These are phyloP conservation scores for Monodelphis domestica DNA, from an alignment of 2,797 vertebrate species.

Conservation along the genomic window DNA sequence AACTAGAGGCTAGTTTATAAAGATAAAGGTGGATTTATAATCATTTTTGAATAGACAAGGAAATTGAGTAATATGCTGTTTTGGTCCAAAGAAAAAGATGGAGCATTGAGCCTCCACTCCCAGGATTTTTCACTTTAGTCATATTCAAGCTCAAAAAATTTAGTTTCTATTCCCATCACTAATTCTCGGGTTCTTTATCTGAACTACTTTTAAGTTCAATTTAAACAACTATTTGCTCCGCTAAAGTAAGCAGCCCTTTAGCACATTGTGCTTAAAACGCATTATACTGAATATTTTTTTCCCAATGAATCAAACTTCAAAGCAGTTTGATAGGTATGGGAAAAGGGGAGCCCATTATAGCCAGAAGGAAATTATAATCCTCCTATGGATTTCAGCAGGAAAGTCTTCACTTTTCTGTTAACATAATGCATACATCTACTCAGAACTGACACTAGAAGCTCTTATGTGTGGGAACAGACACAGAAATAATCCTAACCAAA, in stretches of 20 bases:
- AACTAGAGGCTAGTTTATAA: not conserved
- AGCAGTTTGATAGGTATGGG: slow-evolving; percentile 70
- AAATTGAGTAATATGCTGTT: not conserved
- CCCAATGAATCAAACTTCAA: slow-evolving; percentile 73
- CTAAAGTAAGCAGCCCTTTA: slow-evolving; percentile 68
- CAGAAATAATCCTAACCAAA: slow-evolving; percentile 15
- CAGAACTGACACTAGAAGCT: slow-evolving; percentile 47
- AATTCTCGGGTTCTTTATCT: slow-evolving; percentile 76
- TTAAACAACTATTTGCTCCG: slow-evolving; percentile 76
- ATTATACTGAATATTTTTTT: slow-evolving; percentile 72
- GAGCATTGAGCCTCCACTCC: not conserved
- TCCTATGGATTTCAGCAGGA: slow-evolving; percentile 65
- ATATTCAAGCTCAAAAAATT: slow-evolving; percentile 15
- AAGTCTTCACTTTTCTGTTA: slow-evolving; percentile 71
- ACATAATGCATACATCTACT: slow-evolving; percentile 46
- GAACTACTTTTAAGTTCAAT: slow-evolving; percentile 79
- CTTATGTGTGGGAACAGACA: slow-evolving; percentile 43
- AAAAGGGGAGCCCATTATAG: slow-evolving; percentile 56
- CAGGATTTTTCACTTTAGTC: slow-evolving; percentile 42
- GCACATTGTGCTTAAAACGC: slow-evolving; percentile 49
- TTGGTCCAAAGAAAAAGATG: not conserved
- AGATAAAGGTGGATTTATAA: not conserved
- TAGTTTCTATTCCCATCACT: slow-evolving; percentile 61
- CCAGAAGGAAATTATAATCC: slow-evolving; percentile 74
- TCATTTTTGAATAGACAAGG: slow-evolving; percentile 26